These are phyloP conservation scores for Aix galericulata DNA, from an alignment of 2,113 vertebrate genomes.

Conservation along the genomic window DNA sequence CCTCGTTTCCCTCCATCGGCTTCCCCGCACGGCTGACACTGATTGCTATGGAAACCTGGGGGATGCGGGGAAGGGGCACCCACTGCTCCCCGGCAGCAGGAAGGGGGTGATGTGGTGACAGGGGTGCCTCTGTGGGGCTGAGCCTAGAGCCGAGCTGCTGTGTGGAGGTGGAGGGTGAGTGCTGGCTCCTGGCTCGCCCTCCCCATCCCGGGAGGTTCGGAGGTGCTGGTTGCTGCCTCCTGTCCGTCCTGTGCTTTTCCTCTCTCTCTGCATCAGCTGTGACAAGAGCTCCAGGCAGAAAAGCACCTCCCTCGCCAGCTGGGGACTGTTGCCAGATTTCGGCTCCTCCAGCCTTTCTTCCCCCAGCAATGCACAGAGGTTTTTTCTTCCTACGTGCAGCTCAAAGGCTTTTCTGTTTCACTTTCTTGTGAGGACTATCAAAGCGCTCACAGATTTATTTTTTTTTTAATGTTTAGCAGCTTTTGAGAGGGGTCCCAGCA, in stretches of 20 bases:
- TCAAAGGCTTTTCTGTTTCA: conserved; percentile 53
- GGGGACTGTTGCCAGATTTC: conserved; percentile 28
- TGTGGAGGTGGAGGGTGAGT: fast-evolving
- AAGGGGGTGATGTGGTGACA: background rate
- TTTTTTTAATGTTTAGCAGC: background rate
- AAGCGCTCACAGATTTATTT: background rate
- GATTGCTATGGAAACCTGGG: conserved; percentile 57
- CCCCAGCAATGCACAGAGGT: background rate
- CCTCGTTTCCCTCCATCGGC: background rate
- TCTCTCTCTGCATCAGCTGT: conserved; percentile 13
- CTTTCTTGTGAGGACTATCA: conserved; percentile 40
- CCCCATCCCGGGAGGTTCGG: background rate
- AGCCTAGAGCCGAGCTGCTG: background rate
- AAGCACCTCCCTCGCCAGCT: conserved; percentile 32
- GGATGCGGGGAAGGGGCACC: background rate
- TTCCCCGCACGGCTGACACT: background rate
- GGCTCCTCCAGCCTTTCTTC: conserved; percentile 10
- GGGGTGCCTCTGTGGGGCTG: background rate
- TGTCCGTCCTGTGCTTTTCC: background rate
- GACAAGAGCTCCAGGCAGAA: conserved; percentile 15
- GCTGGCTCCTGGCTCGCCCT: fast-evolving
- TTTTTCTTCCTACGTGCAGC: conserved; percentile 5
- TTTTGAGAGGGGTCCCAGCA: conserved; percentile 36
- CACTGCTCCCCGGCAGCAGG: background rate
- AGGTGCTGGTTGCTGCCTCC: background rate